A percentile compares a stretch with the other conserved stretches of the same genome.
phyloP scores from a whole-genome alignment of 2,113 vertebrate genomes.

The Bos taurus region ARS-UCD2.0 NC_037350.1:51467501-51468000 shows the following conservation, averaged over 20 bases:
- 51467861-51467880: background rate
- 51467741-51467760: background rate
- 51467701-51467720: background rate
- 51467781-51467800: slow-evolving; percentile 30
- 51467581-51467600: too few species aligned
- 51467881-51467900: background rate
- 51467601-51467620: too few species aligned
- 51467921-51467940: background rate
- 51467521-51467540: fast-evolving
- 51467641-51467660: too few species aligned
- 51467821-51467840: background rate
- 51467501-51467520: fast-evolving
- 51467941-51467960: background rate
- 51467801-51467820: background rate
- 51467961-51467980: background rate
- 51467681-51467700: background rate
- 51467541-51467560: too few species aligned
- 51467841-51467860: background rate
- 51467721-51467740: background rate
- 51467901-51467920: background rate
- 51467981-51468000: background rate
- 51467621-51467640: too few species aligned
- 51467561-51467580: too few species aligned
- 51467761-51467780: background rate
- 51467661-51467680: background rate